phyloP scores from a whole-genome alignment of 2,888 invertebrate genomes.

The Pollenia labialis region DNA sequence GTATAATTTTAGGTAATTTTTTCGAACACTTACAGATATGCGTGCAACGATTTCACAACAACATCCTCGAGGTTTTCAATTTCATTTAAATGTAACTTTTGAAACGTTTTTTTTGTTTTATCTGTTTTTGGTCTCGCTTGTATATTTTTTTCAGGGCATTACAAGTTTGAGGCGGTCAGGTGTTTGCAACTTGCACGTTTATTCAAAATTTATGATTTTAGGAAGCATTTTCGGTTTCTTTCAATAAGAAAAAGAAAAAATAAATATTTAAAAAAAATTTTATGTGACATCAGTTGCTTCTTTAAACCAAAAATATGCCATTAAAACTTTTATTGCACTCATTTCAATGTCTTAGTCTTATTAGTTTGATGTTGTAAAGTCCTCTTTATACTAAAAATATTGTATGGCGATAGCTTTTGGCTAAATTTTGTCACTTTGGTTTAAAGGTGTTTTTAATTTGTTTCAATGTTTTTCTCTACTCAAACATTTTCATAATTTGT shows the following conservation, averaged over 20 bases:
- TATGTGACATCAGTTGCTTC: conserved; percentile 74
- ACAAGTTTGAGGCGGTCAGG: conserved; percentile 61
- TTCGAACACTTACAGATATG: conserved; percentile 63
- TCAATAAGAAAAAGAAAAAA: conserved; percentile 1
- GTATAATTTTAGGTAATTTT: conserved; percentile 71
- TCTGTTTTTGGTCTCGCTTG: not conserved
- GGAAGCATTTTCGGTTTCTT: conserved; percentile 39
- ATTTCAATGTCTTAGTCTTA: conserved; percentile 17
- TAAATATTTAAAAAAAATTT: not conserved
- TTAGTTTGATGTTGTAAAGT: conserved; percentile 17
- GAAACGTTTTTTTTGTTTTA: conserved; percentile 1
- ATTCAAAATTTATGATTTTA: conserved; percentile 69
- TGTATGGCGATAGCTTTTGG: conserved; percentile 20
- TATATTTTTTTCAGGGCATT: conserved; percentile 8
- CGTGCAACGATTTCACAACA: conserved; percentile 70
- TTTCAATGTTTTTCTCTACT: conserved; percentile 33
- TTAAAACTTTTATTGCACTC: conserved; percentile 11
- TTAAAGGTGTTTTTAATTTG: conserved; percentile 47
- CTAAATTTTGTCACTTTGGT: conserved; percentile 52
- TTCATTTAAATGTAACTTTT: conserved; percentile 56
- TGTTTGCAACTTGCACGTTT: conserved; percentile 45
- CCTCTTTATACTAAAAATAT: not conserved
- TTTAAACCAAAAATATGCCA: not conserved
- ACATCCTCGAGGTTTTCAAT: conserved; percentile 71
- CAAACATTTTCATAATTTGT: conserved; percentile 33